Base-by-base conservation (phyloP, 2,888 invertebrate genomes). In the Ophion obscuratus region DNA sequence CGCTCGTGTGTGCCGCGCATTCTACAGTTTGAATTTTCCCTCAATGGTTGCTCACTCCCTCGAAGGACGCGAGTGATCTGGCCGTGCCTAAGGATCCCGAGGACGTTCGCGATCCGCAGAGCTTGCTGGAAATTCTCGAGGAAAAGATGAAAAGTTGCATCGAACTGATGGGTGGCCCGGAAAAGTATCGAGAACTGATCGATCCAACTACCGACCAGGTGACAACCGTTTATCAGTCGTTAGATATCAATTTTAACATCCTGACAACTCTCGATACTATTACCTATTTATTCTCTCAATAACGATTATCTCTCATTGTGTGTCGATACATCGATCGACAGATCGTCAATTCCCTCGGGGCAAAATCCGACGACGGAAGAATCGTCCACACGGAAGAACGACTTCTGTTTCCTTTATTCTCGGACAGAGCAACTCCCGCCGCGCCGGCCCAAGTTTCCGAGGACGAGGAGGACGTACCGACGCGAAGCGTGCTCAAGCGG, bases 391-490 rank as follows among this genome's bases (percentile, higher is more conserved):
- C 73, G 11, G 90, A 92, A n/a, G 91, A 90, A 53, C 88, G 89
- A 68, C 90, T 91, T 24, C 86, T 93, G 27, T 93, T 93, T 87
- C 92, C 93, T 14, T 88, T 89, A 53, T 94, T 94, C 83, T 89
- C 91, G 5, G 87, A 88, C 36, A 84, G 89, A 40, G 88, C 90
- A 27, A 91, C 90, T 1, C 92, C 92, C 20, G 90, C 89, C 11
- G 88, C 88, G n/a, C 89, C 84, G 31, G 84, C 87, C 4, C 91
- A 89, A 81, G 89, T 86, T 4, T 96, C 97, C 0, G 97, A 97
- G 84, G 97, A 97, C 87, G 97, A 97, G 91, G 97, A 97, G 87
- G 98, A 98, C 91, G 97, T 98, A 66, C 97, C 98, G 0, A 97
- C 97, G 0, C 95, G 98, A 73, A 96, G 96, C 86, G 96, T 96